phyloP scores from a whole-genome alignment of 2,797 vertebrate species.

The Ataeniobius toweri region DNA sequence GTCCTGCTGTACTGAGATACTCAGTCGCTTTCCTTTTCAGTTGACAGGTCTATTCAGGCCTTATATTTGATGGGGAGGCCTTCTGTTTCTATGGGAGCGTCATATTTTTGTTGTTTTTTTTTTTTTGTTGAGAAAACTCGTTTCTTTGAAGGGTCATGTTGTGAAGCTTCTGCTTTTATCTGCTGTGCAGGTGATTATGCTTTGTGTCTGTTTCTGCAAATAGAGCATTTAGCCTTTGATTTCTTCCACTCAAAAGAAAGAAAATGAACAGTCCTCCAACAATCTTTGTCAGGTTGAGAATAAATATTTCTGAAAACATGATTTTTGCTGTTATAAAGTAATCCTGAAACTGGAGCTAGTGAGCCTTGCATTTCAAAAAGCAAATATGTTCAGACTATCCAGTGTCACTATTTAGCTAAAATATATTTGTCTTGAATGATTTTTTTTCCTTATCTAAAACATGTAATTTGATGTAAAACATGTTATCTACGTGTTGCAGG shows the following conservation, averaged over 20 bases:
- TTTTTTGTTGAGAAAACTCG: constrained; percentile 4
- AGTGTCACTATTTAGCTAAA: background rate
- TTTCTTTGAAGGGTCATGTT: constrained; percentile 22
- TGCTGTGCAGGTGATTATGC: constrained; percentile 16
- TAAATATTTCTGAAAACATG: background rate
- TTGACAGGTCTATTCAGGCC: constrained; percentile 58
- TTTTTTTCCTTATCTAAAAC: background rate
- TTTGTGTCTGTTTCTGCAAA: constrained; percentile 6
- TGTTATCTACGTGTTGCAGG: too few relatives aligned
- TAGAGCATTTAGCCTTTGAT: constrained; percentile 7
- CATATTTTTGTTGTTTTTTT: constrained; percentile 26
- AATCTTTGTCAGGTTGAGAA: background rate
- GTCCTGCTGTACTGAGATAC: constrained; percentile 42
- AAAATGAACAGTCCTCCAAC: background rate
- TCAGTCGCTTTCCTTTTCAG: constrained; percentile 25
- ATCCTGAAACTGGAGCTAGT: background rate
- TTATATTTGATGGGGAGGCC: constrained; percentile 24
- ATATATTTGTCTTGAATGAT: background rate
- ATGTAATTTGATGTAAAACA: background rate
- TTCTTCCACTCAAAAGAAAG: background rate
- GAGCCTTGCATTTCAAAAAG: background rate
- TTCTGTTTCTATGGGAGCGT: constrained; percentile 42
- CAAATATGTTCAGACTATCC: background rate
- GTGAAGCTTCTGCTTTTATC: constrained; percentile 6
- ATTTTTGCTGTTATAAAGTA: background rate